Percentiles rank a stretch among this genome's conserved stretches.
Conservation (phyloP, 2,113 vertebrate species). For the Orthonyx spaldingii region DNA sequence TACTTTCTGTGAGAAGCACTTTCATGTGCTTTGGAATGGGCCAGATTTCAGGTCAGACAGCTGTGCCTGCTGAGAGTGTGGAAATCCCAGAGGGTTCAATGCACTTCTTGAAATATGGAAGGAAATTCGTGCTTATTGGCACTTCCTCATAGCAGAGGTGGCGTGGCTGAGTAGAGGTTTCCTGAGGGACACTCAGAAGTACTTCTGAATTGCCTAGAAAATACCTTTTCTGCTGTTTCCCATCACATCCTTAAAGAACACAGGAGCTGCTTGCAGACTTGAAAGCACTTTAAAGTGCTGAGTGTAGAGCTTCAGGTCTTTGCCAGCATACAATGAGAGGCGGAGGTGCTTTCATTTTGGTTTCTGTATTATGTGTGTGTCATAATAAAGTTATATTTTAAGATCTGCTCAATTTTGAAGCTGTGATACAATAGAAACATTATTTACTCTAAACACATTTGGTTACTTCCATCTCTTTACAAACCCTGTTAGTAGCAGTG, state of each 20-base stretch:
- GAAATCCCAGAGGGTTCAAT: neutral
- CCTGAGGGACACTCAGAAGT: neutral
- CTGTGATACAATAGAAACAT: slow-evolving; percentile 12
- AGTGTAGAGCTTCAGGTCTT: slow-evolving; percentile 46
- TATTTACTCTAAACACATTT: neutral
- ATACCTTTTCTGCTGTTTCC: neutral
- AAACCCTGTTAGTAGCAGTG: neutral
- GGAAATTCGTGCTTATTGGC: neutral
- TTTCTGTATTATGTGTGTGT: slow-evolving; percentile 17
- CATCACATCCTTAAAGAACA: neutral
- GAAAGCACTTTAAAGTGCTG: slow-evolving; percentile 46
- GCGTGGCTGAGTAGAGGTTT: neutral
- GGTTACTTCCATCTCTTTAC: slow-evolving; percentile 27
- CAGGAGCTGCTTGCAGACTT: neutral
- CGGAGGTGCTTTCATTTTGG: slow-evolving; percentile 23
- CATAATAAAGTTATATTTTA: slow-evolving; percentile 17
- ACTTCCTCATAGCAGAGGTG: neutral
- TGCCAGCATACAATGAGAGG: slow-evolving; percentile 18
- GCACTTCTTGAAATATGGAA: neutral
- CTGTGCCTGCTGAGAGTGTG: neutral
- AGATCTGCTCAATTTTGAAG: slow-evolving; percentile 36
- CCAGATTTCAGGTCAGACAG: neutral
- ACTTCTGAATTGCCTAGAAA: neutral
- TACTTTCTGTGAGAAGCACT: neutral
- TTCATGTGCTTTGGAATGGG: fast-evolving